Evolutionary conservation across 1,140 invertebrate genomes (phyloP).

Genomic region (Lerema accius): DNA sequence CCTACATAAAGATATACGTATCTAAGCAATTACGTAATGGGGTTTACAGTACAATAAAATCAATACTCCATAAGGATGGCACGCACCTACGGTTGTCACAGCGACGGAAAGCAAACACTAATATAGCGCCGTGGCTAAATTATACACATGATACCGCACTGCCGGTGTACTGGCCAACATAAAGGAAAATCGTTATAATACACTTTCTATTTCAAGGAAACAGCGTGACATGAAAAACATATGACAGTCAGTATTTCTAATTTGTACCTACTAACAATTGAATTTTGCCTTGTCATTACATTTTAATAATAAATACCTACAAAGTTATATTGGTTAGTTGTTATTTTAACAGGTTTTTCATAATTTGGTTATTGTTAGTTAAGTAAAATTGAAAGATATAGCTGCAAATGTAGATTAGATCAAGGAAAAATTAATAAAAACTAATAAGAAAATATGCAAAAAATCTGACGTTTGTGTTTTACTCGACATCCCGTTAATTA

Average conservation of each 20-base stretch:
- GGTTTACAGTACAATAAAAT: slow-evolving; percentile 49
- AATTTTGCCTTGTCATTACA: not conserved
- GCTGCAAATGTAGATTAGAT: no score
- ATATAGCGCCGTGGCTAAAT: slow-evolving; percentile 45
- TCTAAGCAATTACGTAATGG: slow-evolving; percentile 33
- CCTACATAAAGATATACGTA: no score
- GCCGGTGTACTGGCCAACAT: slow-evolving; percentile 13
- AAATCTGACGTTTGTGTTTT: no score
- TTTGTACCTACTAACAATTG: not conserved
- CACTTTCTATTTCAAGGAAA: slow-evolving; percentile 8
- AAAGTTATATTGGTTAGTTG: no score
- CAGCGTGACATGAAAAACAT: not conserved
- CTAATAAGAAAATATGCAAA: no score
- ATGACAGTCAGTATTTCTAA: slow-evolving; percentile 1
- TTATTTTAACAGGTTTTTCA: no score
- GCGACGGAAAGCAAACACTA: slow-evolving; percentile 64
- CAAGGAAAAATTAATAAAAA: no score
- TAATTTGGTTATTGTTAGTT: no score
- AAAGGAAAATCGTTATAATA: slow-evolving; percentile 22
- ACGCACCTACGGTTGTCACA: slow-evolving; percentile 60
- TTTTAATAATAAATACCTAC: no score
- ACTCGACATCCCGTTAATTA: no score
- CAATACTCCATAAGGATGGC: slow-evolving; percentile 58
- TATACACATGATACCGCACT: slow-evolving; percentile 44
- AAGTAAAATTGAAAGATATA: no score